Conservation (phyloP, 1,140 invertebrate species). For the Archivesica marissinica region DNA sequence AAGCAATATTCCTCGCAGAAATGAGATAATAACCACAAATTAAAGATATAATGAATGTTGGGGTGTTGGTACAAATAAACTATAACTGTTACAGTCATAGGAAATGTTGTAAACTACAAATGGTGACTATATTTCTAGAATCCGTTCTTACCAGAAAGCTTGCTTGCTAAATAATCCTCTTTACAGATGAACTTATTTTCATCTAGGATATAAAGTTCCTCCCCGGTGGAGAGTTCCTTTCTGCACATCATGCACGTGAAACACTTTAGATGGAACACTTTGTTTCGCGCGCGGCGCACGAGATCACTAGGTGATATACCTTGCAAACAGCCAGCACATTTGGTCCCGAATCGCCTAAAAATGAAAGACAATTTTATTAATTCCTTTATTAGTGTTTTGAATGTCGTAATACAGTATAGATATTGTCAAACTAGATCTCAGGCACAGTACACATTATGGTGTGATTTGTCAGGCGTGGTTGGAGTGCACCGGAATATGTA, state of each 20-base stretch:
- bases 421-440: neutral
- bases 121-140: too few relatives aligned
- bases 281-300: conserved; percentile 96
- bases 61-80: neutral
- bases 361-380: conserved; percentile 88
- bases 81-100: neutral
- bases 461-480: too few relatives aligned
- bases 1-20: neutral
- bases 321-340: conserved; percentile 97
- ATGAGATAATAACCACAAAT: neutral
- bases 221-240: conserved; percentile 94
- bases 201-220: conserved; percentile 59
- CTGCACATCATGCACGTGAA: conserved; percentile 99
- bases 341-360: conserved; percentile 97
- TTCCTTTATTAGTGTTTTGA: neutral
- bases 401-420: neutral
- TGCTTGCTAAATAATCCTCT: conserved; percentile 59
- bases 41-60: neutral
- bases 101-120: too few relatives aligned
- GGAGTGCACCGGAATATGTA: too few relatives aligned
- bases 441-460: neutral
- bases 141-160: conserved; percentile 59
- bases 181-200: conserved; percentile 63
- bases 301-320: conserved; percentile 98
- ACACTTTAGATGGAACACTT: conserved; percentile 99